Base-by-base conservation (phyloP, 2,113 vertebrate species). In the Notarius lentiginosus region DNA sequence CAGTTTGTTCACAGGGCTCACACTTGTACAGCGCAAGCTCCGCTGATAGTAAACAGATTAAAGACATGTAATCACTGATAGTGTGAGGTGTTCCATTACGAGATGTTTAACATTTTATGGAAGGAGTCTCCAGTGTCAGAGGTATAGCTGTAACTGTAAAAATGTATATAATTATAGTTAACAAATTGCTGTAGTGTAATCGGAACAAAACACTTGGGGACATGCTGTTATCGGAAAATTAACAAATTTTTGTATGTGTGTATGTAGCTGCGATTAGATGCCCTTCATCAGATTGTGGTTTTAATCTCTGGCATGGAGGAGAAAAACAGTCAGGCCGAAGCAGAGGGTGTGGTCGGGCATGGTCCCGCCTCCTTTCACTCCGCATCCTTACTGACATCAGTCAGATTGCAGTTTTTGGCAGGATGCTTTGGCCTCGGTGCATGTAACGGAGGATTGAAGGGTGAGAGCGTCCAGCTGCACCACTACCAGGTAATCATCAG, bases 241-340 rank as follows among this genome's bases (percentile, higher is more conserved):
- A 73, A 61, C 14, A 17, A 63, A 47, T 75, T 81, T 85, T 73
- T 89, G n/a, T 86, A 18, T 92, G 87, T 91, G 34, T 79, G 61
- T 84, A 4, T 6, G 17, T 85, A 99, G 98, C 93, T 99, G 92
- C 96, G 98, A 65, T 92, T 99, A 91, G 98, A 99, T 91, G 98
- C 98, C 0, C 97, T 99, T 86, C 98, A 99, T 91, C 98, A 99
- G 94, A 99, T 99, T 51, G 95, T 99, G 84, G 96, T 97, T 87
- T 90, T 99, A 24, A 95, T 99, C 9, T 97, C 97, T 51, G 97
- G 98, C 55, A 99, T 99, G 98, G 98, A 99, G 89, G 98, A 99
- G 91, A 99, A 99, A 88, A 95, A 96, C 85, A 96, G 96, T 84
- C 90, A 96, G 82, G 92, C 94, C 0, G 90, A 94, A 5, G 86